Evolutionary conservation across 2,113 vertebrate genomes (phyloP).

Genomic region (Cettia cetti): DNA sequence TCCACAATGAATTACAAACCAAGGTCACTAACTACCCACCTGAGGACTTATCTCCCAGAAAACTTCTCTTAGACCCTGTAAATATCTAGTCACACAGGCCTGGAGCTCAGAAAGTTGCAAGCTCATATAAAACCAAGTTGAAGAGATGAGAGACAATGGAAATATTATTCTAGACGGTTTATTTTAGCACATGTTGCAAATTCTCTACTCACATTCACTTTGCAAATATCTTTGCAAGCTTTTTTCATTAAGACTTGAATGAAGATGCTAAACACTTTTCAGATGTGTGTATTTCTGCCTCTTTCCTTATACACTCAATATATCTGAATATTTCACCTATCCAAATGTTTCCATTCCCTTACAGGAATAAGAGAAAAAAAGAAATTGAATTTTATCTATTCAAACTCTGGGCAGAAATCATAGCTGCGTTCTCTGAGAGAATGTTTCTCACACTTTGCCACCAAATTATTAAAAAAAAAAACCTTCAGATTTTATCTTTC

Average conservation of each 20-base stretch:
- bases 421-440: neutral
- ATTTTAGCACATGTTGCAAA: neutral
- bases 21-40: constrained; percentile 20
- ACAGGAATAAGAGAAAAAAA: neutral
- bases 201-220: neutral
- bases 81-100: neutral
- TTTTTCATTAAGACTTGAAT: neutral
- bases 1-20: constrained; percentile 29
- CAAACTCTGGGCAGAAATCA: neutral
- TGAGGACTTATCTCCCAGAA: neutral
- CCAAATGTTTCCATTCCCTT: neutral
- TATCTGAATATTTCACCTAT: neutral
- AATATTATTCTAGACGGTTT: neutral
- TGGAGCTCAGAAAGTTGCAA: neutral
- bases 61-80: neutral
- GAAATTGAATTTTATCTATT: neutral
- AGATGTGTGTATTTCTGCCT: neutral
- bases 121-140: neutral
- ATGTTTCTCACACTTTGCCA: neutral
- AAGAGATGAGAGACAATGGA: neutral
- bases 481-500: neutral
- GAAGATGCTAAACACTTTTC: neutral
- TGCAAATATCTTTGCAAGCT: neutral
- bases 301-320: neutral
- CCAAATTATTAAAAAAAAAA: neutral